phyloP scores from a whole-genome alignment of 2,797 vertebrate genomes.

The Naso thynnoides region DNA sequence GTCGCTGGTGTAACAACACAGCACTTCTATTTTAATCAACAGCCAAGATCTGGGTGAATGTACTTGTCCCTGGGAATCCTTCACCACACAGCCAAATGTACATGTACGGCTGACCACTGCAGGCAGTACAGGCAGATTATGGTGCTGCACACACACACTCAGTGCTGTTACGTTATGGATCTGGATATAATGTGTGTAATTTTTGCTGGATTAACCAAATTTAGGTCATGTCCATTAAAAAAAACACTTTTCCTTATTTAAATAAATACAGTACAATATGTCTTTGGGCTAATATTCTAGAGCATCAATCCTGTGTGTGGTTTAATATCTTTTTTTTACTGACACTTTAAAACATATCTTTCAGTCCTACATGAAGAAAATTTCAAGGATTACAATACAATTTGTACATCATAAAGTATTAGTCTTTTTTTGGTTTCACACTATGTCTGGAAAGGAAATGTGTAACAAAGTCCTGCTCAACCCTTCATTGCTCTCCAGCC shows the following conservation, averaged over 20 bases:
- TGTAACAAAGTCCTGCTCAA: no score
- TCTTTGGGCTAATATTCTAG: not conserved
- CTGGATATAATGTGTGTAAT: conserved; percentile 38
- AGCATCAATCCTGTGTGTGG: not conserved
- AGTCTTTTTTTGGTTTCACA: not conserved
- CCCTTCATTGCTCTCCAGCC: no score
- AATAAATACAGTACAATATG: no score
- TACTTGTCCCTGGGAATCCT: conserved; percentile 80
- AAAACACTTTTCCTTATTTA: not conserved
- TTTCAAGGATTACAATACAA: not conserved
- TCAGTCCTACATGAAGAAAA: not conserved
- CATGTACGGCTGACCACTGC: conserved; percentile 69
- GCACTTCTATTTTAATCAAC: conserved; percentile 80
- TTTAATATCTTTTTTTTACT: not conserved
- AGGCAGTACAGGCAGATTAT: conserved; percentile 46
- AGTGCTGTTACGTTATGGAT: conserved; percentile 21
- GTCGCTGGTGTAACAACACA: conserved; percentile 74
- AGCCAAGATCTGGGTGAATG: conserved; percentile 74
- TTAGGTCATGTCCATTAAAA: conserved; percentile 21
- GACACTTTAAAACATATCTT: not conserved
- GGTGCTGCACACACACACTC: conserved; percentile 18
- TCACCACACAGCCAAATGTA: conserved; percentile 63
- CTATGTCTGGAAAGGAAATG: not conserved
- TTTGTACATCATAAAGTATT: not conserved
- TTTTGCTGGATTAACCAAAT: conserved; percentile 10